A percentile compares a stretch with the other conserved stretches of the same genome.
phyloP scores from a whole-genome alignment of 2,797 vertebrate species.

The Eulemur coronatus region DNA sequence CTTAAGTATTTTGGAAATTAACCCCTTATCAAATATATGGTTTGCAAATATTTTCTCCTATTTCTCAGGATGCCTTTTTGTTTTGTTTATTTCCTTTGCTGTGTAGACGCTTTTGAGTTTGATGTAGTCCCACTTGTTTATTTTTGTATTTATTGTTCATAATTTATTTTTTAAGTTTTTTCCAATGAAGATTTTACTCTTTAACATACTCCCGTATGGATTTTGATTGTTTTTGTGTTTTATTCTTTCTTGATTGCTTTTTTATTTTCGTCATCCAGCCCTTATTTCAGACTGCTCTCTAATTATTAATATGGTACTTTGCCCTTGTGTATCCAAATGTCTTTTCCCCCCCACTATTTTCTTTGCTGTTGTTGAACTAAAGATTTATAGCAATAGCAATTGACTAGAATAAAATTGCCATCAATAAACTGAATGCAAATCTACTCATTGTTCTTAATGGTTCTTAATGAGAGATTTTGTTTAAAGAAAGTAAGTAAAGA shows the following conservation, averaged over 20 bases:
- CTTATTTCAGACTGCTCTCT: background rate
- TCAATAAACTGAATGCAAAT: background rate
- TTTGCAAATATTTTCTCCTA: background rate
- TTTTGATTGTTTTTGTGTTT: background rate
- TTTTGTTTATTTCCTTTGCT: background rate
- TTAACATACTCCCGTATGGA: background rate
- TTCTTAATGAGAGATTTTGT: background rate
- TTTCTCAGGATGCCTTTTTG: background rate
- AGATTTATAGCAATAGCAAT: background rate
- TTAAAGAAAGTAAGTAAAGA: background rate
- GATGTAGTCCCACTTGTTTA: background rate
- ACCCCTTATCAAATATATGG: background rate
- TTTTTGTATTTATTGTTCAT: background rate
- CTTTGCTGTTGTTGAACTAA: background rate
- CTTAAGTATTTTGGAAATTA: background rate
- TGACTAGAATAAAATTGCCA: background rate
- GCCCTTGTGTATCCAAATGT: background rate
- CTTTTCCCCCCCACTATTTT: background rate
- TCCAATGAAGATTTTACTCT: background rate
- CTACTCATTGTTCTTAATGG: background rate
- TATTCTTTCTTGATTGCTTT: background rate
- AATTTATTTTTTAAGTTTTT: background rate
- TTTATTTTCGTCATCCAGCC: background rate
- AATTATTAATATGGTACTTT: background rate
- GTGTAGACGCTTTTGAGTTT: background rate